These are phyloP conservation scores for Junonia oenone DNA, from an alignment of 2,888 invertebrate genomes.

Conservation along the genomic window DNA sequence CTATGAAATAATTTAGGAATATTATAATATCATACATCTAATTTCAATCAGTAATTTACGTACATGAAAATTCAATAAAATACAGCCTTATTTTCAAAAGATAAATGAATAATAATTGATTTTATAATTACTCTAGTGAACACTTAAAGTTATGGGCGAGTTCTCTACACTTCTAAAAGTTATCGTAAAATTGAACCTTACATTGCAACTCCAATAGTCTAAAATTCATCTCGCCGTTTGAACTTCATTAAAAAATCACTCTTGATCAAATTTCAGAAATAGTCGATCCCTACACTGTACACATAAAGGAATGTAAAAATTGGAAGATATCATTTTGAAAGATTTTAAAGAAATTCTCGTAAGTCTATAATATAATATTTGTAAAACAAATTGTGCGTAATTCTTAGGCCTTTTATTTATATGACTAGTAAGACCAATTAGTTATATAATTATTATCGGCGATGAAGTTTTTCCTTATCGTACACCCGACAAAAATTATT, in stretches of 20 bases:
- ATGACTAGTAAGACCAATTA: slow-evolving; percentile 65
- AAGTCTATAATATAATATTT: slow-evolving; percentile 32
- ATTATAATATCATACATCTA: slow-evolving; percentile 51
- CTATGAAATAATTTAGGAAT: slow-evolving; percentile 77
- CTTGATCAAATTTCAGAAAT: slow-evolving; percentile 40
- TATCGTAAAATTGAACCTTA: slow-evolving; percentile 67
- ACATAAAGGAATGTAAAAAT: slow-evolving; percentile 65
- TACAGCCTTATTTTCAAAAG: slow-evolving; percentile 65
- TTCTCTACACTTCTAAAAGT: slow-evolving; percentile 45
- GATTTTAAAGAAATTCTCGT: slow-evolving; percentile 21
- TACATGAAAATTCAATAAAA: slow-evolving; percentile 63
- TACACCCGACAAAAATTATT: not conserved
- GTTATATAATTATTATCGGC: slow-evolving; percentile 24
- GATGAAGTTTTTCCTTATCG: slow-evolving; percentile 17
- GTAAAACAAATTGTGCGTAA: slow-evolving; percentile 64
- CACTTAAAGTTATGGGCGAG: slow-evolving; percentile 71
- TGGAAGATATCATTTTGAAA: slow-evolving; percentile 51
- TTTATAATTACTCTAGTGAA: slow-evolving; percentile 73
- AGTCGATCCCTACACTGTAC: slow-evolving; percentile 43
- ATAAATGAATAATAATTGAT: slow-evolving; percentile 60
- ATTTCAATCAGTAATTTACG: slow-evolving; percentile 58
- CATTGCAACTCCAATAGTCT: slow-evolving; percentile 43
- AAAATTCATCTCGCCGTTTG: slow-evolving; percentile 58
- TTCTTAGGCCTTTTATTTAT: slow-evolving; percentile 63
- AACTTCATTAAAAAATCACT: slow-evolving; percentile 70